A percentile compares a stretch with the other conserved stretches of the same genome.
phyloP scores from a whole-genome alignment of 2,797 vertebrate species.

The Falco cherrug region DNA sequence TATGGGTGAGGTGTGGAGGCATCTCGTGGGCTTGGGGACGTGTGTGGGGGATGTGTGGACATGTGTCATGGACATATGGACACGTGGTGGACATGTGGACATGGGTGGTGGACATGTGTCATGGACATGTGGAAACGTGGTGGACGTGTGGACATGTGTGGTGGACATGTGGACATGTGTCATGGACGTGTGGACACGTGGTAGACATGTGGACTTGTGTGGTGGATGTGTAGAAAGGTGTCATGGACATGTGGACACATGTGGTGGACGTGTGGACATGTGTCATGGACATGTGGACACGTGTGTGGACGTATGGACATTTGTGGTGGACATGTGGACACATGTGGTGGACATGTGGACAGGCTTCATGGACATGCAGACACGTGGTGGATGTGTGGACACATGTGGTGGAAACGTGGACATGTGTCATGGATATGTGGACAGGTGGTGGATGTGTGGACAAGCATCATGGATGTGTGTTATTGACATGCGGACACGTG shows the following conservation, averaged over 20 bases:
- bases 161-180: not conserved
- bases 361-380: accelerated
- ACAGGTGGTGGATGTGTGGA: not conserved
- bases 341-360: not conserved
- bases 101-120: not conserved
- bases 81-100: too few species aligned
- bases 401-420: not conserved
- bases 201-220: not conserved
- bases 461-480: not conserved
- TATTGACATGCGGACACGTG: not conserved
- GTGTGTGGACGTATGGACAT: too few species aligned
- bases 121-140: too few species aligned
- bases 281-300: not conserved
- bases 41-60: not conserved
- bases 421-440: accelerated
- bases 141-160: not conserved
- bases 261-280: not conserved
- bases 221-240: not conserved
- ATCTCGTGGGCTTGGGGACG: too few species aligned
- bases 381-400: accelerated
- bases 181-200: not conserved
- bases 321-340: not conserved
- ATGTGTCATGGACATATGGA: accelerated
- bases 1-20: not conserved
- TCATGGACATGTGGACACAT: not conserved